phyloP scores from a whole-genome alignment of 2,888 invertebrate species.

The Cantharis lateralis region DNA sequence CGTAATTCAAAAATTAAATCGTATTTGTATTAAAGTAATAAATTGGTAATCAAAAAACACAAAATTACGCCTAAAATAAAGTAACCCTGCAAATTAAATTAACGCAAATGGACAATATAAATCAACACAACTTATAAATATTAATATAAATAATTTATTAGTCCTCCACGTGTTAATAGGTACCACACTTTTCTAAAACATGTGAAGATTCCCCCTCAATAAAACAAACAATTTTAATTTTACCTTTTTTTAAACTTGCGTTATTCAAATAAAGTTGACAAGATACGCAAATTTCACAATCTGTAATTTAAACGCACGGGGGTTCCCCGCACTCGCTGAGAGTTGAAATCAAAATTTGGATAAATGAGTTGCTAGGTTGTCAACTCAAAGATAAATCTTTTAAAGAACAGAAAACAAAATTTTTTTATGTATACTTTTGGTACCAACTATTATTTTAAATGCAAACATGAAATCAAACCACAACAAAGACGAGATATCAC shows the following conservation, averaged over 20 bases:
- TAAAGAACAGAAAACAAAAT: conserved; percentile 21
- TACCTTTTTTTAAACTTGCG: neutral
- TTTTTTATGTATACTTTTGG: conserved; percentile 13
- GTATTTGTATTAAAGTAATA: neutral
- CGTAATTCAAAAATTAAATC: neutral
- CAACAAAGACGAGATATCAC: conserved; percentile 47
- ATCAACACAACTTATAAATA: neutral
- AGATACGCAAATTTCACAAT: neutral
- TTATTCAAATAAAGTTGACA: too few species aligned
- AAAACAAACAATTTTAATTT: neutral
- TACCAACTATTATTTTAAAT: conserved; percentile 15
- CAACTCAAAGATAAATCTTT: conserved; percentile 18
- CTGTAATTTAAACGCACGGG: neutral
- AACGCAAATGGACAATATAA: neutral
- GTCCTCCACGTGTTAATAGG: neutral
- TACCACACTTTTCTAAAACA: neutral
- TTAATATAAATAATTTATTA: neutral
- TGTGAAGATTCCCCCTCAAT: neutral
- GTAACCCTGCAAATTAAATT: neutral
- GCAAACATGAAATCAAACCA: conserved; percentile 19
- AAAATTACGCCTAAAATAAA: neutral
- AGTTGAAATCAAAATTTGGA: neutral
- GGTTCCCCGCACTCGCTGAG: neutral
- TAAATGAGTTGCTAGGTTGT: neutral
- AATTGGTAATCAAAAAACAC: neutral